Evolutionary conservation across 2,797 vertebrate genomes (phyloP).

Genomic region (Phoebastria nigripes): DNA sequence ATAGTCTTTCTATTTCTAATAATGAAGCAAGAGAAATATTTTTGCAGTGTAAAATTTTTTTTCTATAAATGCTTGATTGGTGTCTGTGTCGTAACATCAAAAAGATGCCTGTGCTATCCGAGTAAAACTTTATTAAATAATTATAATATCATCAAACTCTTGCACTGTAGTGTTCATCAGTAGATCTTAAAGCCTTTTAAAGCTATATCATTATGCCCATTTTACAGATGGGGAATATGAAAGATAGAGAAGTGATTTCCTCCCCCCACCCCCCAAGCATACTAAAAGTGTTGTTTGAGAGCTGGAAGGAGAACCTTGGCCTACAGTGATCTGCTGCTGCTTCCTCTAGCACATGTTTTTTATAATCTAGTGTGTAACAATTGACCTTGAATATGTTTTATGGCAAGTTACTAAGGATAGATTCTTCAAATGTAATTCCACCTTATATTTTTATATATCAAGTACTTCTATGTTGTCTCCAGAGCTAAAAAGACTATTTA

Average conservation of each 20-base stretch:
- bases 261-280: too few species aligned
- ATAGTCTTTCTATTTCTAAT: not conserved
- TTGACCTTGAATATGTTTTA: not conserved
- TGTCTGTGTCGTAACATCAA: not conserved
- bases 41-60: not conserved
- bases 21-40: not conserved
- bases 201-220: not conserved
- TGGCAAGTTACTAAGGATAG: not conserved
- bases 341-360: not conserved
- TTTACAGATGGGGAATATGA: not conserved
- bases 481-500: not conserved
- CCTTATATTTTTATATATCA: not conserved
- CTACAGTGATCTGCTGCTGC: not conserved
- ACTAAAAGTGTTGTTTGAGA: not conserved
- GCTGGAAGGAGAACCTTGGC: not conserved
- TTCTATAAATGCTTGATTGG: not conserved
- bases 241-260: not conserved
- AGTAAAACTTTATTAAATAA: not conserved
- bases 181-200: not conserved
- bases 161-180: not conserved
- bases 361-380: not conserved
- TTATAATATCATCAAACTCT: not conserved
- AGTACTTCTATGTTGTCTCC: not conserved
- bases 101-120: not conserved
- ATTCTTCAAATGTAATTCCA: not conserved